These are phyloP conservation scores for Bombus consobrinus DNA, from an alignment of 1,140 invertebrate genomes.

Conservation along the genomic window DNA sequence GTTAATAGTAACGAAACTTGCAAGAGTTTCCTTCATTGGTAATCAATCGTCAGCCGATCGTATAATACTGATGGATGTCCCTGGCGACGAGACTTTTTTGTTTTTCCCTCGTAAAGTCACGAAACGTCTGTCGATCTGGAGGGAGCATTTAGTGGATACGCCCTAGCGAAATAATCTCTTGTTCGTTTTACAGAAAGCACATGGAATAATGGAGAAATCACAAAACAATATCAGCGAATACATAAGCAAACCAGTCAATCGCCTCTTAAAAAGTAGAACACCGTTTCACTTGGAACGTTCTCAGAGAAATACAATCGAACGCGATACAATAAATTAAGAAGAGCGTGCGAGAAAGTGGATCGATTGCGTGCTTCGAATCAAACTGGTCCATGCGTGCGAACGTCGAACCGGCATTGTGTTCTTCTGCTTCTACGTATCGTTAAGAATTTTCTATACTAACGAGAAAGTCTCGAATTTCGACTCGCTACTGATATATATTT, in stretches of 20 bases:
- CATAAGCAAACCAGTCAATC: background rate
- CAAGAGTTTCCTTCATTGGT: background rate
- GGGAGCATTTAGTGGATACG: background rate
- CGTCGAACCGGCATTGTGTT: background rate
- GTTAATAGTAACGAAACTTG: background rate
- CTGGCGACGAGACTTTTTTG: background rate
- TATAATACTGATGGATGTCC: slow-evolving; percentile 18
- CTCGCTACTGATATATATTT: slow-evolving; percentile 23
- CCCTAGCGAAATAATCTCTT: background rate
- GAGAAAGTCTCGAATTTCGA: background rate
- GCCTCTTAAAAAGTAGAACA: background rate
- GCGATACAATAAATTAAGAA: background rate
- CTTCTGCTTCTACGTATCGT: background rate
- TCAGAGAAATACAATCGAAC: background rate
- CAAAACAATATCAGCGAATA: background rate
- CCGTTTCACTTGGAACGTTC: background rate
- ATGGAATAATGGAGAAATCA: background rate
- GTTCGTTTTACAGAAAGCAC: background rate
- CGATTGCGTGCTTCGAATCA: background rate
- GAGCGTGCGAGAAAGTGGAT: background rate
- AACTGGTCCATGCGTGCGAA: slow-evolving; percentile 41
- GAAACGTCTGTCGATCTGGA: background rate
- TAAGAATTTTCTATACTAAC: background rate
- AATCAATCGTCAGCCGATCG: background rate
- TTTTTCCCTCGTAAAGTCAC: background rate